Evolutionary conservation across 2,888 invertebrate species (phyloP), one percentile per base, ranked within the genome.

Genomic region (Lasioglossum oenotherae): DNA sequence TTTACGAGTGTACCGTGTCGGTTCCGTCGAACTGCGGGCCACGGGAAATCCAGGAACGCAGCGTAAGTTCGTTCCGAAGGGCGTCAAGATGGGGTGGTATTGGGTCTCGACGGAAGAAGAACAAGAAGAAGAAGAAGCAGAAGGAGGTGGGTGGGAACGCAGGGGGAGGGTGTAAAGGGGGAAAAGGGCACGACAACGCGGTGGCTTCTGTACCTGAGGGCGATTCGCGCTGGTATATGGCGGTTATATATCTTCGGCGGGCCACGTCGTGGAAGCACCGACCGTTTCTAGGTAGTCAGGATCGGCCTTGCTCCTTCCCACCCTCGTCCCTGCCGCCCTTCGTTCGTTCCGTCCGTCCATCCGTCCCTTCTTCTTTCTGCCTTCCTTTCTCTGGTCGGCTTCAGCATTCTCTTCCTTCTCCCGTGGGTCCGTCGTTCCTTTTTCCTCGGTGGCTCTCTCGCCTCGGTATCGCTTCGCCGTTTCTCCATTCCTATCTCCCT

Each of bases 211-310:
- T 87, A 89, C 87, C 89, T 89, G 88, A 86, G 82, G 88, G 85
- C 88, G 88, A 89, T 88, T 88, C 89, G 87, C 89, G 88, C 35
- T 88, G 85, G 88, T 89, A 88, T 89, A 89, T 82, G 88, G 81
- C 81, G 88, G 89, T 88, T 89, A 87, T 89, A 89, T 89, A 89
- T 89, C 89, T 89, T 87, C 80, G 83, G 87, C 75, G 85, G 85
- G 82, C 85, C 80, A 89, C 89, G 89, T 81, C 82, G 80, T 87
- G 83, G 87, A 88, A 85, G 87, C 85, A 87, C 53, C 82, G 84
- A 87, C 89, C 87, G 89, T 89, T 89, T 89, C 89, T 89, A 87
- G 89, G 89, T 87, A 89, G 89, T 87, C 83, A 86, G 82, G 86
- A 89, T 89, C 89, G 89, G 86, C 89, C 86, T 89, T 88, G 86